These are phyloP conservation scores for Lepeophtheirus nordmannii DNA, from an alignment of 2,888 invertebrate genomes.

Conservation along the genomic window DNA sequence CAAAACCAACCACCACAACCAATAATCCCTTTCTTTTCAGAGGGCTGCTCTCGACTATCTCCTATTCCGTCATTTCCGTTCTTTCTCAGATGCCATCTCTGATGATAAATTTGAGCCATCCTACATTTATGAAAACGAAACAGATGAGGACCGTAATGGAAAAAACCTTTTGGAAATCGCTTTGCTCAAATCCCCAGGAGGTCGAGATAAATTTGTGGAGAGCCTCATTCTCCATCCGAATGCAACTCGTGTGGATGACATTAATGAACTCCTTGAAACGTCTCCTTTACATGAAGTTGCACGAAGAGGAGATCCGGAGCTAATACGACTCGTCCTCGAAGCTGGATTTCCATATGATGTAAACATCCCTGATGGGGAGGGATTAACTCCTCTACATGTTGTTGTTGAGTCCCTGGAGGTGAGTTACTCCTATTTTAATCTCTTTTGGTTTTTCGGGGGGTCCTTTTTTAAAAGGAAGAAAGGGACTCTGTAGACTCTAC, in stretches of 20 bases:
- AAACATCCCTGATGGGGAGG: slow-evolving; percentile 8
- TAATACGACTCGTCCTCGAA: background rate
- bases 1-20: no score
- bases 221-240: background rate
- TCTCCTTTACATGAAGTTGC: slow-evolving; percentile 5
- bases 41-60: background rate
- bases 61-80: background rate
- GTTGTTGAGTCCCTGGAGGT: background rate
- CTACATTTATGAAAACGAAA: background rate
- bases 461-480: no score
- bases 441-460: background rate
- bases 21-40: no score
- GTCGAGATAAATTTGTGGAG: background rate
- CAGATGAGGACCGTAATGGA: background rate
- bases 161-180: background rate
- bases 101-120: slow-evolving; percentile 3
- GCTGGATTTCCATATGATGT: background rate
- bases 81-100: slow-evolving; percentile 1
- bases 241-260: background rate
- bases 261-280: slow-evolving; percentile 1
- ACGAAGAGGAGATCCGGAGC: background rate
- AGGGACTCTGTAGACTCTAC: no score
- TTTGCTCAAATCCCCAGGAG: background rate
- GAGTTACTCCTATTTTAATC: background rate
- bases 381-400: slow-evolving; percentile 11